Conservation (phyloP, 2,888 invertebrate genomes). For the Metacarcinus magister region DNA sequence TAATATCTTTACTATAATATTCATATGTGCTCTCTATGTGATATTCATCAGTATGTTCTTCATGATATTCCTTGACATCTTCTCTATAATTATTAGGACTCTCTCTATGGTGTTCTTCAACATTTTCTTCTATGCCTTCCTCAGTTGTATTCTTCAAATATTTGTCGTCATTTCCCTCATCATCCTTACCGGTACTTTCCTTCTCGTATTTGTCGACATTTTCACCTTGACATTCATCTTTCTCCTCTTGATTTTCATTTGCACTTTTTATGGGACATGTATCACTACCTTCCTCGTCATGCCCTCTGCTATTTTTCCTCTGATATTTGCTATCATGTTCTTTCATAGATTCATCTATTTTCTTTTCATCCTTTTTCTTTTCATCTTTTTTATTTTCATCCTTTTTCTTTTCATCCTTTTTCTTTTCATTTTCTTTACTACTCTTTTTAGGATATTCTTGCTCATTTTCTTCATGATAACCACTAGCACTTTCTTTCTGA, state of each 20-base stretch:
- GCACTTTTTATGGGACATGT: neutral
- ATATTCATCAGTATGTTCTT: constrained; percentile 1
- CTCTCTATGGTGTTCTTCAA: neutral
- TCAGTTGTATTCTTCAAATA: neutral
- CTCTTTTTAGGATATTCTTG: constrained; percentile 41
- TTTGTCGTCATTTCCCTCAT: neutral
- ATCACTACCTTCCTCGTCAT: neutral
- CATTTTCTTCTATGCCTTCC: neutral
- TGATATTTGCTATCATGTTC: neutral
- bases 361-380: neutral
- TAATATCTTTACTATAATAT: neutral
- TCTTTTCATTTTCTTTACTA: neutral
- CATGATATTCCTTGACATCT: neutral
- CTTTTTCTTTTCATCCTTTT: neutral
- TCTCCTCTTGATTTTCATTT: neutral
- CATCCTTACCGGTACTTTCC: neutral
- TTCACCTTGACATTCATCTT: neutral
- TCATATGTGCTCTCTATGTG: neutral
- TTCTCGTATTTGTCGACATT: neutral
- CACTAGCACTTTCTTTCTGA: constrained; percentile 43
- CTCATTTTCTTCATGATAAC: constrained; percentile 60
- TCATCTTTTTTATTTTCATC: neutral
- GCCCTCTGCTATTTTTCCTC: neutral
- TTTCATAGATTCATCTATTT: constrained; percentile 14
- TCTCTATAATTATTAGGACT: neutral